phyloP scores from a whole-genome alignment of 1,140 invertebrate genomes.

The Drosophila subpulchrella region DNA sequence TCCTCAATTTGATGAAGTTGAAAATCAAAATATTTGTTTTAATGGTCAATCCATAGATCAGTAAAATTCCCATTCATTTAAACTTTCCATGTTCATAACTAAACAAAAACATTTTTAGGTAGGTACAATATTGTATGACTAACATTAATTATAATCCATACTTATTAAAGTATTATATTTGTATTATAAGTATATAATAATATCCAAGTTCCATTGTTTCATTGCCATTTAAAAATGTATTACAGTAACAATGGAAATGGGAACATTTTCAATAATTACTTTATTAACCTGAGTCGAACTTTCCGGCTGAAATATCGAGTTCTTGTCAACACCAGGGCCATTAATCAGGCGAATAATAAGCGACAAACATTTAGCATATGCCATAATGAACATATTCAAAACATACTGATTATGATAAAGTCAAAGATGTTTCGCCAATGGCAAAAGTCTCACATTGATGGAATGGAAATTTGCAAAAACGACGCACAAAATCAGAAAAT shows the following conservation, averaged over 20 bases:
- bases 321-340: conserved; percentile 45
- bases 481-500: conserved; percentile 43
- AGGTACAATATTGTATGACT: no score
- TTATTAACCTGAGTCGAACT: conserved; percentile 10
- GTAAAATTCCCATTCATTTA: no score
- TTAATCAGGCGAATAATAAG: conserved; percentile 52
- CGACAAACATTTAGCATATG: conserved; percentile 47
- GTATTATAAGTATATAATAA: not conserved
- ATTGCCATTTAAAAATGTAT: not conserved
- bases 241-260: not conserved
- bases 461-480: conserved; percentile 34
- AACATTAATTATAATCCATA: no score
- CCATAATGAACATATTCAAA: conserved; percentile 36
- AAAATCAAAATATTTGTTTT: no score
- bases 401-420: conserved; percentile 45
- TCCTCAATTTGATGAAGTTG: no score
- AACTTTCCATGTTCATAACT: no score
- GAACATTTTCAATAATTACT: not conserved
- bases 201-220: not conserved
- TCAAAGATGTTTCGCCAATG: conserved; percentile 38
- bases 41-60: no score
- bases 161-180: not conserved
- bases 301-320: conserved; percentile 16
- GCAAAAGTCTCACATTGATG: conserved; percentile 38
- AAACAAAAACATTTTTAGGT: no score